These are phyloP conservation scores for Siniperca obscura DNA, from an alignment of 2,797 vertebrate species.

Conservation along the genomic window DNA sequence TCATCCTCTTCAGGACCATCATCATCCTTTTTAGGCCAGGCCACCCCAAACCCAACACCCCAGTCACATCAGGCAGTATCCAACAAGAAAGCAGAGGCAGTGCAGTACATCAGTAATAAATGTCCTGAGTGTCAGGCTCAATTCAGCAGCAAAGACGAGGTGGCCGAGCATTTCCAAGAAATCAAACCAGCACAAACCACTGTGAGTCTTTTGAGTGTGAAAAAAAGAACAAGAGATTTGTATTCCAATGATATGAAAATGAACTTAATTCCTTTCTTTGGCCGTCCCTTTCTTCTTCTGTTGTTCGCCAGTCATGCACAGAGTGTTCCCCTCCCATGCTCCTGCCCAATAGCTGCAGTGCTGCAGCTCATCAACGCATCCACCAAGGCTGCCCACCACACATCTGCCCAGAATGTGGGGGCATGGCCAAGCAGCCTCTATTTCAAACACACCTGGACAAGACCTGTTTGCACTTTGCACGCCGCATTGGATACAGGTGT, in stretches of 20 bases:
- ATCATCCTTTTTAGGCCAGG: conserved; percentile 36
- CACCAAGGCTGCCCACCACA: conserved; percentile 90
- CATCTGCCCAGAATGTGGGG: conserved; percentile 94
- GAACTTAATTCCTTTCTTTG: neutral
- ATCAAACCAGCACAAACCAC: conserved; percentile 75
- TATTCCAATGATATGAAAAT: neutral
- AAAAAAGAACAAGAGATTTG: neutral
- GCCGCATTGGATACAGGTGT: conserved; percentile 95
- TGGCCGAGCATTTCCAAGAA: conserved; percentile 93
- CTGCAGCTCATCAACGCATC: conserved; percentile 91
- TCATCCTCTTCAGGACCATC: conserved; percentile 41
- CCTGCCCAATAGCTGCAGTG: conserved; percentile 92
- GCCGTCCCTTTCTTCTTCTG: neutral
- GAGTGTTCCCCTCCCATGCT: conserved; percentile 94
- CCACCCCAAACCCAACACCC: conserved; percentile 24
- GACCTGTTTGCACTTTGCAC: conserved; percentile 92
- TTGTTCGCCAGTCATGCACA: conserved; percentile 85
- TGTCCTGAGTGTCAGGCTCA: conserved; percentile 93
- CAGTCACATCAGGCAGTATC: conserved; percentile 70
- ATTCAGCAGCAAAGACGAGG: conserved; percentile 89
- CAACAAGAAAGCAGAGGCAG: conserved; percentile 72
- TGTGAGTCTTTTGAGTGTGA: conserved; percentile 70
- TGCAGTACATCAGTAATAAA: conserved; percentile 81
- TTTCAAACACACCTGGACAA: conserved; percentile 90
- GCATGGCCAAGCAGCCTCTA: conserved; percentile 85